phyloP scores from a whole-genome alignment of 2,113 vertebrate species.

The Mystacornis crossleyi region DNA sequence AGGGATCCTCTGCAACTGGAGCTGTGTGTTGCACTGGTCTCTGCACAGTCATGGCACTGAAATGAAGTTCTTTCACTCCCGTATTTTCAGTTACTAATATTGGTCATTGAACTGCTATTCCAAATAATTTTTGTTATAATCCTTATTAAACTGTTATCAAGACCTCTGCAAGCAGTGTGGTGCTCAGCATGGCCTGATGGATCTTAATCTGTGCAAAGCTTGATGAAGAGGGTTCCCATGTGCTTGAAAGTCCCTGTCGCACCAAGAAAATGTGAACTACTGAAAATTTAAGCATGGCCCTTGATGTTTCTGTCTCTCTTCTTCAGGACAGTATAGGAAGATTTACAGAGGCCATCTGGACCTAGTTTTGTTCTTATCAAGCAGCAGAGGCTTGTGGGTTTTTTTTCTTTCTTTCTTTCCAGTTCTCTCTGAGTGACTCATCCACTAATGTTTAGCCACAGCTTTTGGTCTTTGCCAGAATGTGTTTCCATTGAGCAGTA shows the following conservation, averaged over 20 bases:
- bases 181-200: not conserved
- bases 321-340: not conserved
- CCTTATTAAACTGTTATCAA: not conserved
- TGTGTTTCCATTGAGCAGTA: not conserved
- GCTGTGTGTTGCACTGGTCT: not conserved
- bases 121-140: not conserved
- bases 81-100: not conserved
- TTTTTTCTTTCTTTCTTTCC: not conserved
- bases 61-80: not conserved
- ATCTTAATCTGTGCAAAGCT: not conserved
- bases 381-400: not conserved
- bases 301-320: not conserved
- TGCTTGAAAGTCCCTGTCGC: not conserved
- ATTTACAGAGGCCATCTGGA: not conserved
- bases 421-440: conserved; percentile 19
- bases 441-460: not conserved
- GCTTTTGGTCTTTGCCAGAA: conserved; percentile 18
- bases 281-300: not conserved
- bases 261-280: not conserved
- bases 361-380: conserved; percentile 33
- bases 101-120: not conserved
- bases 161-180: not conserved
- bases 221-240: not conserved
- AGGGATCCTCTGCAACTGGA: not conserved
- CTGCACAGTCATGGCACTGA: not conserved